phyloP scores from a whole-genome alignment of 2,888 invertebrate species.

The Stictocephala bisonia region DNA sequence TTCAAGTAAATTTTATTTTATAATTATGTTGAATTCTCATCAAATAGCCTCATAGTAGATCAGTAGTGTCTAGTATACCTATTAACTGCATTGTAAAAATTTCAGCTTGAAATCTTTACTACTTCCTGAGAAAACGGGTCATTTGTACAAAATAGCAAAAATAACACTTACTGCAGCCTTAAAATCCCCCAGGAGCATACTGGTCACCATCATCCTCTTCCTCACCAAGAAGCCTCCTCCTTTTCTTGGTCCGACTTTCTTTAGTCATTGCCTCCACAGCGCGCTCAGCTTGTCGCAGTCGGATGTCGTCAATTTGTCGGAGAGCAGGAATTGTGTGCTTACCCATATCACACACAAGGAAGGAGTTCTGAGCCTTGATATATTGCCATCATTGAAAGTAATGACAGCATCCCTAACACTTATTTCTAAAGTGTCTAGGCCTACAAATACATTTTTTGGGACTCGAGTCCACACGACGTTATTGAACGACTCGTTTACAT shows the following conservation, averaged over 20 bases:
- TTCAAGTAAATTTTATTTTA: no score
- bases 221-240: not conserved
- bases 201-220: constrained; percentile 11
- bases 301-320: not conserved
- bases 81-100: no score
- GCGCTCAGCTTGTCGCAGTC: not conserved
- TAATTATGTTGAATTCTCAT: no score
- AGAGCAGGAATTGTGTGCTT: constrained; percentile 7
- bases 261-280: constrained; percentile 18
- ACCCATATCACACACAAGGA: not conserved
- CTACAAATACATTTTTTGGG: not conserved
- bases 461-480: constrained; percentile 12
- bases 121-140: no score
- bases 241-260: not conserved
- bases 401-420: not conserved
- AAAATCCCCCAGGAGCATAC: constrained; percentile 15
- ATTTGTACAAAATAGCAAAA: not conserved
- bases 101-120: no score
- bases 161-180: not conserved
- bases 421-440: not conserved
- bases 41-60: no score
- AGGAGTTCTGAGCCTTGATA: not conserved
- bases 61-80: no score
- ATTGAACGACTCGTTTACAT: constrained; percentile 24
- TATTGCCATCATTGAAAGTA: constrained; percentile 29